These are phyloP conservation scores for Formicarius rufipectus DNA, from an alignment of 2,113 vertebrate genomes.

Conservation along the genomic window DNA sequence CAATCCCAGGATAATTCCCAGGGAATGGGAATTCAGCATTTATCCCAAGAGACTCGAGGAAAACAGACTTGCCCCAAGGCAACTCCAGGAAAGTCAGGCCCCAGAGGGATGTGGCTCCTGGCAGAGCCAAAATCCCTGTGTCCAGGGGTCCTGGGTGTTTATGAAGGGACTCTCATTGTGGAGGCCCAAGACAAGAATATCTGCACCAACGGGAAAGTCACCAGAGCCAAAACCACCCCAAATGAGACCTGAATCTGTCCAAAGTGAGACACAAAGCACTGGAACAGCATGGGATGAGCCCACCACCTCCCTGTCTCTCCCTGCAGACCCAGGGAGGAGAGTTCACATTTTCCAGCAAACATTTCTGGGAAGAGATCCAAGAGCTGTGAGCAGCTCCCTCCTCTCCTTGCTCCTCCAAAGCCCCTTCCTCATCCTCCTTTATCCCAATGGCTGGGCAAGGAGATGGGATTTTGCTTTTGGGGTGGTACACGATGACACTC, in stretches of 20 bases:
- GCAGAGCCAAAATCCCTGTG: background rate
- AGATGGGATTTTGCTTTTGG: background rate
- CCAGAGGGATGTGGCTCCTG: background rate
- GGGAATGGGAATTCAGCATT: accelerated
- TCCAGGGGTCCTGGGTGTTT: accelerated
- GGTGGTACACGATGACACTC: background rate
- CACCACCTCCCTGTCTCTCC: background rate
- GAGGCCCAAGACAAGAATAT: accelerated
- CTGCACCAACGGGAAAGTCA: no score
- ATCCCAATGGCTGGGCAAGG: background rate
- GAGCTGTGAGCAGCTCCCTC: background rate
- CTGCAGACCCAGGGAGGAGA: background rate
- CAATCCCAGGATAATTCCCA: accelerated
- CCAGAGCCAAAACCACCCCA: background rate
- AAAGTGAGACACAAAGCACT: background rate
- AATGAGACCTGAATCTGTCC: accelerated
- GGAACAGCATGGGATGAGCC: background rate
- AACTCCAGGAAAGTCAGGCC: accelerated
- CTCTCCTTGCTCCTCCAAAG: background rate
- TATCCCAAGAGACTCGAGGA: accelerated
- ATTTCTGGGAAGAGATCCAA: background rate
- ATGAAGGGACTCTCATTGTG: background rate
- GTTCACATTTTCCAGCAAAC: background rate
- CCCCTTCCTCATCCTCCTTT: background rate
- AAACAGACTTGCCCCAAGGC: accelerated